These are phyloP conservation scores for Macrosteles quadrilineatus DNA, from an alignment of 1,140 invertebrate species.

Conservation along the genomic window DNA sequence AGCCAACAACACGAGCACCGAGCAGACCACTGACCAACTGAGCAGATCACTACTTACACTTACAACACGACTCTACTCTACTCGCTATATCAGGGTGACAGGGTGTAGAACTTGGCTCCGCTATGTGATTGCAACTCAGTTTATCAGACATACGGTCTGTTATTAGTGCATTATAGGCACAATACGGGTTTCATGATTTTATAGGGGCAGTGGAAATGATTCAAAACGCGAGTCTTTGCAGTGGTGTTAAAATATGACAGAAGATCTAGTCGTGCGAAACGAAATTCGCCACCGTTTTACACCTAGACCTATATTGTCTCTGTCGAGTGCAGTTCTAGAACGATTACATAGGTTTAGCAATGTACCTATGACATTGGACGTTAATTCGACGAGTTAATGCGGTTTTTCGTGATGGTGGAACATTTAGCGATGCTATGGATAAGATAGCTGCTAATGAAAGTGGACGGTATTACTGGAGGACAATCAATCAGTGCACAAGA, in stretches of 20 bases:
- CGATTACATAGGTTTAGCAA: not conserved
- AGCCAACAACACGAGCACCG: conserved; percentile 7
- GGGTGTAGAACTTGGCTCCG: no score
- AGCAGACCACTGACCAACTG: no score
- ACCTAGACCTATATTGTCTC: no score
- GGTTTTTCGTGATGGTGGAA: not conserved
- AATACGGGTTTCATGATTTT: no score
- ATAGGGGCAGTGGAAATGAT: not conserved
- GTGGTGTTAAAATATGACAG: not conserved
- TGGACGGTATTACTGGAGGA: conserved; percentile 19
- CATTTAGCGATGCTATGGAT: not conserved
- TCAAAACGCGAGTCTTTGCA: not conserved
- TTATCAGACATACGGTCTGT: no score
- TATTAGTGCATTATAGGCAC: no score
- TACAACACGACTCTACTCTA: no score
- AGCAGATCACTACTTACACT: no score
- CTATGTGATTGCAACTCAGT: not conserved
- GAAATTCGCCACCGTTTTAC: not conserved
- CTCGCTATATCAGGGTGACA: no score
- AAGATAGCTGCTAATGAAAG: not conserved
- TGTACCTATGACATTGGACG: not conserved
- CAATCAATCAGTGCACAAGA: conserved; percentile 37
- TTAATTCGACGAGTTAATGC: not conserved
- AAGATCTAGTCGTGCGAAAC: not conserved
- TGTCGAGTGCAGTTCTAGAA: not conserved